phyloP scores from a whole-genome alignment of 2,888 invertebrate species.

The Pyralis farinalis region DNA sequence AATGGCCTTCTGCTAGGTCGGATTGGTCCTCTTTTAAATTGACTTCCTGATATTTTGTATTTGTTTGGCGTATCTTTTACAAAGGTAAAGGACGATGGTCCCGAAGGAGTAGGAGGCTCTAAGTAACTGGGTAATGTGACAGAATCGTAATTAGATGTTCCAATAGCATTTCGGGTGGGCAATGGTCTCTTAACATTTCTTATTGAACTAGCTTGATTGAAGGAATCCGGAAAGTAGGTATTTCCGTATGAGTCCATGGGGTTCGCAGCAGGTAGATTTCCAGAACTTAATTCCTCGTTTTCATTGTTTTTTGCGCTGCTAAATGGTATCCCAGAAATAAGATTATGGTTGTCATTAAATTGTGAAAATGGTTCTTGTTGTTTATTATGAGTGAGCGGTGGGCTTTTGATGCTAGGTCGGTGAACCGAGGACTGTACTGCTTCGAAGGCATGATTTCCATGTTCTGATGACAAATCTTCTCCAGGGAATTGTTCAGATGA shows the following conservation, averaged over 20 bases:
- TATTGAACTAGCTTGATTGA: constrained; percentile 63
- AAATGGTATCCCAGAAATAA: constrained; percentile 57
- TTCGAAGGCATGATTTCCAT: constrained; percentile 69
- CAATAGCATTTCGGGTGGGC: constrained; percentile 38
- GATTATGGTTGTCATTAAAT: constrained; percentile 54
- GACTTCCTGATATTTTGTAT: constrained; percentile 50
- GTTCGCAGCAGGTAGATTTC: constrained; percentile 32
- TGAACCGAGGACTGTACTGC: constrained; percentile 61
- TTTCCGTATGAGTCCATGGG: constrained; percentile 70
- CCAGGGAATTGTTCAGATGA: constrained; percentile 80
- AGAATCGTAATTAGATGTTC: constrained; percentile 41
- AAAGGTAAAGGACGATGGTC: constrained; percentile 53
- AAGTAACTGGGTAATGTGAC: constrained; percentile 68
- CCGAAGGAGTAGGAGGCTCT: constrained; percentile 69
- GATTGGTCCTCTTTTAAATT: constrained; percentile 59
- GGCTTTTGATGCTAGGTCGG: constrained; percentile 55
- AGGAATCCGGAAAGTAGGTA: constrained; percentile 64
- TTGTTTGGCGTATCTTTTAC: constrained; percentile 54
- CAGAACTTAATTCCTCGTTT: constrained; percentile 41
- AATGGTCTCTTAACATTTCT: constrained; percentile 60
- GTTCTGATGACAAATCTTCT: constrained; percentile 73
- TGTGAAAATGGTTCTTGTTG: constrained; percentile 52
- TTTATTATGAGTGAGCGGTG: constrained; percentile 52
- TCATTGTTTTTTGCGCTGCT: constrained; percentile 46
- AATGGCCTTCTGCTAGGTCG: constrained; percentile 65